Conservation (phyloP, 2,888 invertebrate genomes). For the Baronia brevicornis region DNA sequence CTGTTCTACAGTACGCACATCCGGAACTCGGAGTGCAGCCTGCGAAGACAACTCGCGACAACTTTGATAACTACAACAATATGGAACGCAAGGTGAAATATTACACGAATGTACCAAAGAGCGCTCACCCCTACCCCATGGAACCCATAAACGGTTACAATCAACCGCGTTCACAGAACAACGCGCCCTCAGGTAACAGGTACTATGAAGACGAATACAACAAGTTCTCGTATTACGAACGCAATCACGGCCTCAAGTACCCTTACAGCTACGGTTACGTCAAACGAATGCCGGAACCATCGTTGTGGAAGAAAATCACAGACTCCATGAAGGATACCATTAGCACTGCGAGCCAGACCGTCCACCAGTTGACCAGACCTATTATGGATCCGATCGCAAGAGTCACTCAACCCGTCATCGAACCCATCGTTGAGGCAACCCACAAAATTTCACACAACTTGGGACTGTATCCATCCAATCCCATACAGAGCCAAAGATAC, state of each 20-base stretch:
- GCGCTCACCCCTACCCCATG: conserved; percentile 75
- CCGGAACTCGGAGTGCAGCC: conserved; percentile 87
- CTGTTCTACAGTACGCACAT: conserved; percentile 86
- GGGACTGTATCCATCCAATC: conserved; percentile 74
- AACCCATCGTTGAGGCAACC: conserved; percentile 85
- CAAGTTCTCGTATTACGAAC: conserved; percentile 73
- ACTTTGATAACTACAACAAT: conserved; percentile 43
- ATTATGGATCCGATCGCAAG: conserved; percentile 76
- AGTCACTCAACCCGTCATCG: conserved; percentile 79
- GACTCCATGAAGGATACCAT: conserved; percentile 84
- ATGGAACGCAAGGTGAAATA: conserved; percentile 63
- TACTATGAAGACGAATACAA: conserved; percentile 70
- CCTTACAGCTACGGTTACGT: conserved; percentile 78
- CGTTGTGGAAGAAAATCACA: conserved; percentile 83
- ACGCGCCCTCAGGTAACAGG: conserved; percentile 51
- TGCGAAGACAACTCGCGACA: conserved; percentile 76
- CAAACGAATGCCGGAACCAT: conserved; percentile 75
- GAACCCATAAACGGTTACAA: conserved; percentile 62
- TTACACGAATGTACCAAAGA: conserved; percentile 70
- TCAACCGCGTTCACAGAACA: conserved; percentile 60
- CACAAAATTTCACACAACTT: conserved; percentile 87
- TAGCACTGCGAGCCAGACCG: conserved; percentile 80
- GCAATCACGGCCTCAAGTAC: conserved; percentile 65
- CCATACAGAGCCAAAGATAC: conserved; percentile 59
- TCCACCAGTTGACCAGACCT: conserved; percentile 79